A percentile compares a stretch with the other conserved stretches of the same genome.
Evolutionary conservation across 2,797 vertebrate genomes (phyloP).

Genomic region (Betta splendens): DNA sequence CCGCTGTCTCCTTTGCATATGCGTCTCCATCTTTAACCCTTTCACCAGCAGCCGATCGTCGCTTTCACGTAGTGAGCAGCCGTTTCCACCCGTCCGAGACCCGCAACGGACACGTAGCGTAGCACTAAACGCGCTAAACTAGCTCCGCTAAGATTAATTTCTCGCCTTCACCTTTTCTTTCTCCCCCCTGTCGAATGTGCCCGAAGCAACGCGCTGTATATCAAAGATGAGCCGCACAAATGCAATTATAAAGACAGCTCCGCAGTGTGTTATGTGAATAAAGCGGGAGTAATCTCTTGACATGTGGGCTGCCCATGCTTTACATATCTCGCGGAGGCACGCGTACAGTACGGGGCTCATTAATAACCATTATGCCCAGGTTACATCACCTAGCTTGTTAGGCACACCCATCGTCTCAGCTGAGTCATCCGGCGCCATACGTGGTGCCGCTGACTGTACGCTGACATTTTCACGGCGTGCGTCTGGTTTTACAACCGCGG

Average conservation of each 20-base stretch:
- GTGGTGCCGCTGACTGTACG: constrained; percentile 23
- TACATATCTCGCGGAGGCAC: constrained; percentile 46
- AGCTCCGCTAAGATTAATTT: constrained; percentile 51
- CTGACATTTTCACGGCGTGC: constrained; percentile 19
- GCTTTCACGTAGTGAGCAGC: constrained; percentile 3
- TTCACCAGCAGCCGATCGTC: constrained; percentile 11
- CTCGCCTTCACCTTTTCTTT: constrained; percentile 47
- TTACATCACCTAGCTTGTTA: constrained; percentile 70
- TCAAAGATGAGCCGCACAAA: constrained; percentile 65
- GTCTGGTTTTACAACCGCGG: constrained; percentile 8
- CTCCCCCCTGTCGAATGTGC: constrained; percentile 55
- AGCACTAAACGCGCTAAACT: constrained; percentile 19
- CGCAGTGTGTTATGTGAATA: constrained; percentile 69
- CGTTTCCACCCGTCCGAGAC: constrained; percentile 3
- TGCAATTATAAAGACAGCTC: constrained; percentile 68
- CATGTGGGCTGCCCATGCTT: constrained; percentile 56
- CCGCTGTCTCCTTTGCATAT: constrained; percentile 30
- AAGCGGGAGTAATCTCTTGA: constrained; percentile 62
- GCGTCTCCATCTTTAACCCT: constrained; percentile 31
- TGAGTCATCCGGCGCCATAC: constrained; percentile 61
- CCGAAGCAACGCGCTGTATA: constrained; percentile 58
- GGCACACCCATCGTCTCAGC: constrained; percentile 61
- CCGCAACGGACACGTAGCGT: constrained; percentile 21
- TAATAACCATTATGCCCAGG: constrained; percentile 70
- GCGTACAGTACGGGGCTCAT: constrained; percentile 60